phyloP scores from a whole-genome alignment of 1,140 invertebrate species.

The Drosophila busckii region DNA sequence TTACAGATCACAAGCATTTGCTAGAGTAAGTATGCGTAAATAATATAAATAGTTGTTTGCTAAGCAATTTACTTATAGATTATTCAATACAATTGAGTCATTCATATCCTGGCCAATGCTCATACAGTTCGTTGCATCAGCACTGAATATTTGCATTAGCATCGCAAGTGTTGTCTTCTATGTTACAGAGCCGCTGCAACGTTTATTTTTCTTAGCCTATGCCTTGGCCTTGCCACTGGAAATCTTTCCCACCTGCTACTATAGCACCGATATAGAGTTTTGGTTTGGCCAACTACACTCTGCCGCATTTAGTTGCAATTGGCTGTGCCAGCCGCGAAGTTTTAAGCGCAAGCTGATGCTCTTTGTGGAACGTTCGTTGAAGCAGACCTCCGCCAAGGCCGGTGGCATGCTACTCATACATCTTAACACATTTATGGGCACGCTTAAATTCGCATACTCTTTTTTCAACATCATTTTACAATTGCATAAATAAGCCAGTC shows the following conservation, averaged over 20 bases:
- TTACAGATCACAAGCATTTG: conserved; percentile 57
- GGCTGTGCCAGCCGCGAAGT: conserved; percentile 23
- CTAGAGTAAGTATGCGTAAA: conserved; percentile 34
- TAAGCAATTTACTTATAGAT: conserved; percentile 15
- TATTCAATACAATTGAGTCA: conserved; percentile 39
- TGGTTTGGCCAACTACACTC: conserved; percentile 39
- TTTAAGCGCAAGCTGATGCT: conserved; percentile 44
- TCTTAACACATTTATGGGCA: conserved; percentile 43
- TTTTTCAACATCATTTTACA: conserved; percentile 39
- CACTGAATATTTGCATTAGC: conserved; percentile 48
- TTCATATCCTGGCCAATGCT: conserved; percentile 66
- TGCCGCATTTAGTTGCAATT: conserved; percentile 42
- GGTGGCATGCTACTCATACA: conserved; percentile 48
- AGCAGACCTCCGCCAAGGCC: conserved; percentile 18
- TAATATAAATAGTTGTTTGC: not conserved
- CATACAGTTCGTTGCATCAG: conserved; percentile 59
- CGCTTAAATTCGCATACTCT: conserved; percentile 44
- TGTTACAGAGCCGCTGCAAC: conserved; percentile 35
- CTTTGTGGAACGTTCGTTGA: conserved; percentile 40
- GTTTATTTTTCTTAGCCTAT: conserved; percentile 46
- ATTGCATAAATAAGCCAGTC: conserved; percentile 22
- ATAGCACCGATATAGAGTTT: conserved; percentile 39
- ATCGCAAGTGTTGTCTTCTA: conserved; percentile 49
- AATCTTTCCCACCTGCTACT: conserved; percentile 47
- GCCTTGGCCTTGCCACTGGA: conserved; percentile 46